phyloP scores from a whole-genome alignment of 2,113 vertebrate genomes.

The Cephalopholis sonnerati region DNA sequence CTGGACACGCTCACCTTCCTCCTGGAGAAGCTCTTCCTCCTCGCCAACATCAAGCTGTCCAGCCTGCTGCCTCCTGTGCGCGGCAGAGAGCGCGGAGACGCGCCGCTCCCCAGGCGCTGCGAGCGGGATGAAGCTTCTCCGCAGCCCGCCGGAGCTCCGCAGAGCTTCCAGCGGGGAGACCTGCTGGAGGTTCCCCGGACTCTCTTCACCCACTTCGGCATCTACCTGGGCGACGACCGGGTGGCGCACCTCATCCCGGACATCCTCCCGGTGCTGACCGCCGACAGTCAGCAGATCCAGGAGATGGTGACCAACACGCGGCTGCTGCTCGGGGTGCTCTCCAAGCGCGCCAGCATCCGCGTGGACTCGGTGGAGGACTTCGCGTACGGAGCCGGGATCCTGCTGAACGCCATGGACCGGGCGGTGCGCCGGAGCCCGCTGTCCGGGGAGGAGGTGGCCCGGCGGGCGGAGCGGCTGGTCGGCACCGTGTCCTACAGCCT shows the following conservation, averaged over 20 bases:
- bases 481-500: constrained; percentile 92
- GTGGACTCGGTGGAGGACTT: constrained; percentile 97
- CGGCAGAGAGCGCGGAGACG: constrained; percentile 32
- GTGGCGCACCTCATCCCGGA: constrained; percentile 98
- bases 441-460: constrained; percentile 89
- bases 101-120: constrained; percentile 19
- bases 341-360: constrained; percentile 89
- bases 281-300: constrained; percentile 80
- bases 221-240: constrained; percentile 93
- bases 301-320: constrained; percentile 92
- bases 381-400: constrained; percentile 90
- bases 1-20: constrained; percentile 87
- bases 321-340: constrained; percentile 91
- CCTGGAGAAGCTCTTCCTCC: constrained; percentile 88
- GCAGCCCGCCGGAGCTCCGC: constrained; percentile 19
- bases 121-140: constrained; percentile 40
- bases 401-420: constrained; percentile 91
- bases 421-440: constrained; percentile 80
- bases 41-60: constrained; percentile 86
- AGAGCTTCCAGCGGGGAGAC: constrained; percentile 88
- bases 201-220: constrained; percentile 95
- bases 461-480: constrained; percentile 89
- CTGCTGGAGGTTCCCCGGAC: constrained; percentile 95
- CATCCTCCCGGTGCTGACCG: constrained; percentile 88
- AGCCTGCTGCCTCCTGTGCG: constrained; percentile 57